Conservation (phyloP, 2,113 vertebrate species). For the Cavia porcellus region DNA sequence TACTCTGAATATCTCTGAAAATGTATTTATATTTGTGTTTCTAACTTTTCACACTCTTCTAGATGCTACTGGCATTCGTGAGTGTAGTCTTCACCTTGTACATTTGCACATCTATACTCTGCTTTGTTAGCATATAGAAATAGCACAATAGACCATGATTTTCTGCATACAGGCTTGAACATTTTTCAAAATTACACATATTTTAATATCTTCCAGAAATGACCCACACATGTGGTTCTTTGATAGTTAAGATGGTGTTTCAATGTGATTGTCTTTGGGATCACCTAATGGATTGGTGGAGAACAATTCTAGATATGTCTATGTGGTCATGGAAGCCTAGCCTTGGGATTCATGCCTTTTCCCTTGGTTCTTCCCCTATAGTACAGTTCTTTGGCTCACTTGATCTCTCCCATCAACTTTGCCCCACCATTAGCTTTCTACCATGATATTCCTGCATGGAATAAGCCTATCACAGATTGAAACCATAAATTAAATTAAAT, state of each 20-base stretch:
- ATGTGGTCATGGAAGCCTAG: background rate
- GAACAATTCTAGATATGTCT: background rate
- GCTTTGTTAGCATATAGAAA: background rate
- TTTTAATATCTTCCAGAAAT: background rate
- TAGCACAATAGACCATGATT: background rate
- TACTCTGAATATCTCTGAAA: background rate
- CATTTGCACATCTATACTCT: constrained; percentile 18
- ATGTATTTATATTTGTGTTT: background rate
- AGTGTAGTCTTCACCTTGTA: constrained; percentile 51
- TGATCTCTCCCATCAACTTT: no score
- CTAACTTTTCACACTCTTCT: constrained; percentile 5
- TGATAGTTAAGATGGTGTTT: background rate
- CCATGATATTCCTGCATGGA: background rate
- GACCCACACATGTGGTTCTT: background rate
- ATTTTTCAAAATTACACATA: background rate
- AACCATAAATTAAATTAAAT: background rate
- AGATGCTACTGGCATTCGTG: background rate
- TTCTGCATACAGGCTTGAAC: background rate
- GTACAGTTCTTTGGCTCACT: background rate
- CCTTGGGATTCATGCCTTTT: background rate
- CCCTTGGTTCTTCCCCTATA: background rate
- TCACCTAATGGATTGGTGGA: background rate
- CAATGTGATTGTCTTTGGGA: background rate
- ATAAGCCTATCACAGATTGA: background rate
- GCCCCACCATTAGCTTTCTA: background rate